A percentile compares a stretch with the other conserved stretches of the same genome.
Evolutionary conservation across 2,888 invertebrate species (phyloP).

Genomic region (Eristalinus sepulchralis): DNA sequence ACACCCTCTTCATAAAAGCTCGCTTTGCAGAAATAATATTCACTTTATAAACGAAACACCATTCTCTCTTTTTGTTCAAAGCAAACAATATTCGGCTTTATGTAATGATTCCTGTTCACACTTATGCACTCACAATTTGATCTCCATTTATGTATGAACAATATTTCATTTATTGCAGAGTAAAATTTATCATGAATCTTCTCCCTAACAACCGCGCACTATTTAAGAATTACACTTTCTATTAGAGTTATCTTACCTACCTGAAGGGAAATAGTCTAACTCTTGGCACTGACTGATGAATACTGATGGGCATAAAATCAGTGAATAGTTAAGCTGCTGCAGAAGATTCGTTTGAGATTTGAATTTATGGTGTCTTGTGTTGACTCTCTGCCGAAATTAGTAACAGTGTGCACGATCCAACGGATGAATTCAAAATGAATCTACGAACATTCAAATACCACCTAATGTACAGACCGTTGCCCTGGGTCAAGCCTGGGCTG

Average conservation of each 20-base stretch:
- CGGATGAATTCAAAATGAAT: slow-evolving; percentile 69
- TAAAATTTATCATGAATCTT: neutral
- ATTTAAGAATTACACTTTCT: neutral
- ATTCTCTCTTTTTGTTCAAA: neutral
- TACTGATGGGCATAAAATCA: slow-evolving; percentile 12
- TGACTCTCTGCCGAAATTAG: slow-evolving; percentile 26
- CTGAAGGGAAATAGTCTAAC: slow-evolving; percentile 24
- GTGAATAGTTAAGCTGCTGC: slow-evolving; percentile 23
- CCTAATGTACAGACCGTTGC: slow-evolving; percentile 58
- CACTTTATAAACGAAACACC: neutral
- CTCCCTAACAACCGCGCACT: neutral
- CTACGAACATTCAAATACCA: slow-evolving; percentile 55
- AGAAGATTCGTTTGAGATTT: slow-evolving; percentile 6
- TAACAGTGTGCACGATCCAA: slow-evolving; percentile 47
- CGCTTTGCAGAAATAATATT: neutral
- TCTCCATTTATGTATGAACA: too few relatives aligned
- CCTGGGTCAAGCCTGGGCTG: slow-evolving; percentile 18
- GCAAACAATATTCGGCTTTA: neutral
- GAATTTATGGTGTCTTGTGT: slow-evolving; percentile 12
- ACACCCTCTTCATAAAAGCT: neutral
- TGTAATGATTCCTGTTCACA: neutral
- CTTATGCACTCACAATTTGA: neutral
- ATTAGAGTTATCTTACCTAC: slow-evolving; percentile 34
- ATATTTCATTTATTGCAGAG: neutral
- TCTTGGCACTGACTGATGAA: slow-evolving; percentile 27